Base-by-base conservation (phyloP, 2,797 vertebrate genomes). In the Melopsittacus undulatus region DNA sequence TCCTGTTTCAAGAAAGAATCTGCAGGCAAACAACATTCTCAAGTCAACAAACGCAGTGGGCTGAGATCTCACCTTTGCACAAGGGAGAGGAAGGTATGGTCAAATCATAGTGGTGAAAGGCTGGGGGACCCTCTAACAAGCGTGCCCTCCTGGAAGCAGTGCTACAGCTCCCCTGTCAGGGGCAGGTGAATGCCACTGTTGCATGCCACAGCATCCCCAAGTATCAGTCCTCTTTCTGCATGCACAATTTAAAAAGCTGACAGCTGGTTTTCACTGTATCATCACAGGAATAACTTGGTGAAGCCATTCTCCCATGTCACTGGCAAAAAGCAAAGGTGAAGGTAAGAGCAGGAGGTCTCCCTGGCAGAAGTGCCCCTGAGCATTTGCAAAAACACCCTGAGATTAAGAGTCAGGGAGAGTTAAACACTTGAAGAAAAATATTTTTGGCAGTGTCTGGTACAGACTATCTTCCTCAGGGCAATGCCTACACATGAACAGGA, bases 121-220 rank as follows among this genome's bases (percentile, higher is more conserved):
- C 27, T 29, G n/a, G 32, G 22, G 5, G 7, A 66, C 30, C 3
- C 9, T 48, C 59, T 40, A 40, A 54, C 9, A 52, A 64, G 45
- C 0, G 0, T 32, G 12, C 7, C 12, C 45, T 27, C 22, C 32
- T 52, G 45, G 19, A 54, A 85, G 52, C 42, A 9, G 2, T 6
- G 14, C 29, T 51, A 30, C 13, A 73, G 30, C 45, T 16, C 7
- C 5, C 29, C 29, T 36, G 7, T 30, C 30, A 51, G 48, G 27
- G 45, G 7, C 1, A 11, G 22, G n/a, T 54, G 43, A 82, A 40
- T 36, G 27, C 26, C 22, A 63, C 23, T 1, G 1, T 30, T 10
- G 5, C 46, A 73, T 10, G 54, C 34, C 32, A 54, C 0, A 0
- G 24, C 36, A 72, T 32, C 30, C 36, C 4, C 0, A 0, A 67